phyloP scores from a whole-genome alignment of 2,888 invertebrate species.

The Drosophila ustulata region DNA sequence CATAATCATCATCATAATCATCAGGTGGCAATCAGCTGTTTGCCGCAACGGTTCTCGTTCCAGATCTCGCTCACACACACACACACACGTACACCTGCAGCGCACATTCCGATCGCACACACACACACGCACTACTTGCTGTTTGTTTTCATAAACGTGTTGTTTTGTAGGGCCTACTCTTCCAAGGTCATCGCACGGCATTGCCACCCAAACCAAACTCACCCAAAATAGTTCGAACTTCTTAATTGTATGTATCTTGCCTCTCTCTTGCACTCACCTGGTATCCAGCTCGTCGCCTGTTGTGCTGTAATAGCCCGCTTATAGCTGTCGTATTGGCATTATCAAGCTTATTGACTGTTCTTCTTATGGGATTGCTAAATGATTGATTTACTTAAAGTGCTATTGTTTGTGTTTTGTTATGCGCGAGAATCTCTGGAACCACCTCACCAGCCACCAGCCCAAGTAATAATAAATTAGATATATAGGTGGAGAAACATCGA shows the following conservation, averaged over 20 bases:
- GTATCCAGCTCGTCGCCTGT: constrained; percentile 10
- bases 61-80: constrained; percentile 25
- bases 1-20: constrained; percentile 3
- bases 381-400: constrained; percentile 18
- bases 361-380: constrained; percentile 14
- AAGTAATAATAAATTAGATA: constrained; percentile 22
- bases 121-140: constrained; percentile 21
- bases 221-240: constrained; percentile 35
- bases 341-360: constrained; percentile 21
- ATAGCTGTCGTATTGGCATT: constrained; percentile 1
- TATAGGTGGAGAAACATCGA: constrained; percentile 9
- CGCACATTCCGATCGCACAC: constrained; percentile 46
- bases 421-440: constrained; percentile 23
- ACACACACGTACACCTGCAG: constrained; percentile 7
- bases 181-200: constrained; percentile 73
- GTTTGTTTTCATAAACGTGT: constrained; percentile 60
- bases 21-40: constrained; percentile 74
- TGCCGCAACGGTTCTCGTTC: constrained; percentile 38
- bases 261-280: constrained; percentile 33
- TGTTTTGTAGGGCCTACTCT: constrained; percentile 65
- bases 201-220: constrained; percentile 54
- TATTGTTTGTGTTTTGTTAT: constrained; percentile 15
- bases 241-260: constrained; percentile 14
- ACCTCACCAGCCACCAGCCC: constrained; percentile 29
- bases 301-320: constrained; percentile 12